Conservation (phyloP, 2,797 vertebrate genomes). For the Oophaga sylvatica region DNA sequence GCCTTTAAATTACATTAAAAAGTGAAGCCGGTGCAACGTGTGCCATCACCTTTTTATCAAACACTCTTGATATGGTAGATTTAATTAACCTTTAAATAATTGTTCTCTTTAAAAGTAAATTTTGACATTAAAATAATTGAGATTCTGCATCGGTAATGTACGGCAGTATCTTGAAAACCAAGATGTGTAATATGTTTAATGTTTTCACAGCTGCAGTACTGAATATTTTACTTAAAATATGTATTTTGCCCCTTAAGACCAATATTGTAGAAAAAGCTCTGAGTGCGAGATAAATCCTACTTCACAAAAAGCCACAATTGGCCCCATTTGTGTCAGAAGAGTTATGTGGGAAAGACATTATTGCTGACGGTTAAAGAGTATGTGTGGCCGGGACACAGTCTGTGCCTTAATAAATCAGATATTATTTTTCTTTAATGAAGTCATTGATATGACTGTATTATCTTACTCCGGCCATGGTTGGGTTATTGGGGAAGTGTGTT, state of each 20-base stretch:
- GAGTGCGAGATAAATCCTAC: slow-evolving; percentile 35
- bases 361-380: slow-evolving; percentile 5
- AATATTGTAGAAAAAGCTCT: slow-evolving; percentile 35
- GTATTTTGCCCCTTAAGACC: slow-evolving; percentile 42
- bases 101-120: not conserved
- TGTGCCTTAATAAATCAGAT: not conserved
- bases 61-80: not conserved
- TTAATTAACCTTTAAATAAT: not conserved
- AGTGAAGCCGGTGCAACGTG: not conserved
- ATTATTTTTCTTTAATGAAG: not conserved
- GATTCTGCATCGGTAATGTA: slow-evolving; percentile 20
- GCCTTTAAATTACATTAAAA: not conserved
- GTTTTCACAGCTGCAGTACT: slow-evolving; percentile 55
- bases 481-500: not conserved
- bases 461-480: not conserved
- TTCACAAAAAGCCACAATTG: not conserved
- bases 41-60: not conserved
- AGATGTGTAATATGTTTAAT: slow-evolving; percentile 38
- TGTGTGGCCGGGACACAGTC: slow-evolving; percentile 6
- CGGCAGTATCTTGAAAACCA: not conserved
- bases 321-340: slow-evolving; percentile 18
- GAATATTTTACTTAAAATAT: slow-evolving; percentile 44
- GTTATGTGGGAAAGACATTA: slow-evolving; percentile 38
- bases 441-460: slow-evolving; percentile 6
- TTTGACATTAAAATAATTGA: not conserved